phyloP scores from a whole-genome alignment of 1,140 invertebrate genomes.

The Ridgeia piscesae region DNA sequence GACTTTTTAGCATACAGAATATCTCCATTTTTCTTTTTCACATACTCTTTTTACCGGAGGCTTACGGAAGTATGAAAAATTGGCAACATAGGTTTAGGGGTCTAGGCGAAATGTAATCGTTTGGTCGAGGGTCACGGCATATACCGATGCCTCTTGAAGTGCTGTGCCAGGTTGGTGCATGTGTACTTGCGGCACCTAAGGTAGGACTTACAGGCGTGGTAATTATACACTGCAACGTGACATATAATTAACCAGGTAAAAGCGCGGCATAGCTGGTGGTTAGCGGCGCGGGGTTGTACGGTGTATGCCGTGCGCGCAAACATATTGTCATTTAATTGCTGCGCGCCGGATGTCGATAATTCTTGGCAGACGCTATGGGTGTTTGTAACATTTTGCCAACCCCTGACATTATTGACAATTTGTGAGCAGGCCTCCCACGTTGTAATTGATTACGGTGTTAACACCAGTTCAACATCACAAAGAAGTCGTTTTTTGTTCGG shows the following conservation, averaged over 20 bases:
- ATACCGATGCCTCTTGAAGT: neutral
- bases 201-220: neutral
- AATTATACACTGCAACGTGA: neutral
- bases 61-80: neutral
- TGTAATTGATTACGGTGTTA: neutral
- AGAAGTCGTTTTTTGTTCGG: neutral
- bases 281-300: neutral
- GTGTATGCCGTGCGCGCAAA: neutral
- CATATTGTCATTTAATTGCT: neutral
- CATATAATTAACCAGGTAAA: constrained; percentile 1
- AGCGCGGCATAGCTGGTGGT: neutral
- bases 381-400: neutral
- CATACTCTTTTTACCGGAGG: neutral
- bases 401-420: neutral
- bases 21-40: neutral
- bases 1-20: too few relatives aligned
- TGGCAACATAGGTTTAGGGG: neutral
- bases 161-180: neutral
- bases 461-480: neutral
- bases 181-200: neutral
- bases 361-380: neutral
- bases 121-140: neutral
- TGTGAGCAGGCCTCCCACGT: neutral
- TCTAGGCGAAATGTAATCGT: neutral
- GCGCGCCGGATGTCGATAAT: neutral